Percentiles rank a stretch among this genome's conserved stretches.
Conservation (phyloP, 1,140 invertebrate species). For the Latrodectus geometricus region DNA sequence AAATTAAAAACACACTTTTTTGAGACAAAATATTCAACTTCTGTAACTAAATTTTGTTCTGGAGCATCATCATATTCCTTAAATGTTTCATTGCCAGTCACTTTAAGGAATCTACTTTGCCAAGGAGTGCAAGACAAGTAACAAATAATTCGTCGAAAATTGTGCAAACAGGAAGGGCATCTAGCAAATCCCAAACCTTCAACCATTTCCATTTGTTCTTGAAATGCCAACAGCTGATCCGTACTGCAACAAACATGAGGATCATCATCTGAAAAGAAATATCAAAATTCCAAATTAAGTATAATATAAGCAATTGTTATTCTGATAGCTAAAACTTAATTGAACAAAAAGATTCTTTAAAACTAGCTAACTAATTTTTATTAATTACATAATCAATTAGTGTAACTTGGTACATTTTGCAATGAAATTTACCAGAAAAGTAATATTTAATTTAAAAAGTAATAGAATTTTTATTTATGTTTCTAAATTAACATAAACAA, state of each 20-base stretch:
- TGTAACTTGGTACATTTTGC: not conserved
- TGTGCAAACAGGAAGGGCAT: conserved; percentile 64
- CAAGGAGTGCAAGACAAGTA: conserved; percentile 63
- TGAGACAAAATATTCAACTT: conserved; percentile 52
- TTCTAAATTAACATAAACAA: too few relatives aligned
- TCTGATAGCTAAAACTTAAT: not conserved
- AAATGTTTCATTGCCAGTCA: conserved; percentile 23
- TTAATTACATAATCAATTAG: not conserved
- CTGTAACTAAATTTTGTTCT: conserved; percentile 24
- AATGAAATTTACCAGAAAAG: not conserved
- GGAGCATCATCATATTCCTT: not conserved
- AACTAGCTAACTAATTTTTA: not conserved
- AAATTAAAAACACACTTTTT: conserved; percentile 26
- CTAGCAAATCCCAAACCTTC: conserved; percentile 56
- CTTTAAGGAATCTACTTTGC: conserved; percentile 61
- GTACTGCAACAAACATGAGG: conserved; percentile 55
- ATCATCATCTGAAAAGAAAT: conserved; percentile 41
- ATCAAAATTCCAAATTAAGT: not conserved
- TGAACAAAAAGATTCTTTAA: not conserved
- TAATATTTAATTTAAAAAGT: not conserved
- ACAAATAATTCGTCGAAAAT: conserved; percentile 64
- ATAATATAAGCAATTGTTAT: not conserved
- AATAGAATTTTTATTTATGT: not conserved
- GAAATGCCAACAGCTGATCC: conserved; percentile 12
- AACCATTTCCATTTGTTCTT: conserved; percentile 30